Evolutionary conservation across 1,140 invertebrate species (phyloP).

Genomic region (Piezodorus guildinii): DNA sequence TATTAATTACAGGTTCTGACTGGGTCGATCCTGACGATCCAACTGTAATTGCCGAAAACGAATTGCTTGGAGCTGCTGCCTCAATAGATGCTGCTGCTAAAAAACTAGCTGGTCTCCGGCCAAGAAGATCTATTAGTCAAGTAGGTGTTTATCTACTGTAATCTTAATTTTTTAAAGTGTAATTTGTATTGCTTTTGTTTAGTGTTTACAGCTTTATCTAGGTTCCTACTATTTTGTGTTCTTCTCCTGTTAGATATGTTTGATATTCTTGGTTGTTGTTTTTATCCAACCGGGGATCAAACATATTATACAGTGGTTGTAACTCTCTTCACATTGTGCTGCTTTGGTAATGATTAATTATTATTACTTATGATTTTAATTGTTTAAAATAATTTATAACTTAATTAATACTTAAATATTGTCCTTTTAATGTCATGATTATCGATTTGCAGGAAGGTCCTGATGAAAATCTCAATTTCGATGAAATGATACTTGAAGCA

Average conservation of each 20-base stretch:
- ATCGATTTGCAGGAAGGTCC: slow-evolving; percentile 53
- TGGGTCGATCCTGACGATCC: slow-evolving; percentile 96
- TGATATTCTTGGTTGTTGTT: slow-evolving; percentile 99
- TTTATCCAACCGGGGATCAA: slow-evolving; percentile 94
- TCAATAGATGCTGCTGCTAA: slow-evolving; percentile 97
- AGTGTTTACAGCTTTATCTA: not conserved
- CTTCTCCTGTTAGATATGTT: slow-evolving; percentile 87
- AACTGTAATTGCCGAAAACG: slow-evolving; percentile 95
- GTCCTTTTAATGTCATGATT: not conserved
- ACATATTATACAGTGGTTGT: slow-evolving; percentile 80
- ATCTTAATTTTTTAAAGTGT: not conserved
- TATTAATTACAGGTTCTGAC: slow-evolving; percentile 48
- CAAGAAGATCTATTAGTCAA: slow-evolving; percentile 50
- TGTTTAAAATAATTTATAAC: not conserved
- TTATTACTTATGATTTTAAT: not conserved
- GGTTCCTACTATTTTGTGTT: not conserved
- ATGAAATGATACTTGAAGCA: slow-evolving; percentile 97
- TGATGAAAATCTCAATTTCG: slow-evolving; percentile 90
- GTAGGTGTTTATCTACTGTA: slow-evolving; percentile 17
- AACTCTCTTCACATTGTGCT: not conserved
- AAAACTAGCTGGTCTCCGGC: slow-evolving; percentile 82
- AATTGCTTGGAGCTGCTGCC: slow-evolving; percentile 90
- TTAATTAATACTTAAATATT: not conserved
- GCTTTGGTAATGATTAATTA: not conserved
- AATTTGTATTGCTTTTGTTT: not conserved